Base-by-base conservation (phyloP, 2,113 vertebrate genomes). In the Charadrius vociferus region DNA sequence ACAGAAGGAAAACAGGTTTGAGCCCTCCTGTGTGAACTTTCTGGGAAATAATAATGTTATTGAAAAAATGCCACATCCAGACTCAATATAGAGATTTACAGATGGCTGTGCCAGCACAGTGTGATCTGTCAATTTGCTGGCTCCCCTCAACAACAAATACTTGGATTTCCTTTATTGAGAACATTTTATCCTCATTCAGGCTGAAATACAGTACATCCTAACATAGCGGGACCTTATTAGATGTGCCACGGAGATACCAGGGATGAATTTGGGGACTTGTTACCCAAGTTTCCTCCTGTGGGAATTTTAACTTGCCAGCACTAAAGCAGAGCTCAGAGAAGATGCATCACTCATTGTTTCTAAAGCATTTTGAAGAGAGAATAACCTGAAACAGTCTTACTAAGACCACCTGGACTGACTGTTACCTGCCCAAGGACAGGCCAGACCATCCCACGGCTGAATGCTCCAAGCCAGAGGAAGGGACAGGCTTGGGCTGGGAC, bases 31-130 rank as follows among this genome's bases (percentile, higher is more conserved):
- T 52, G 19, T 88, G 77, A 95, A 81, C 43, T 93, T 96, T 81
- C 81, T 65, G 58, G 58, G 83, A 94, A 95, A 72, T 81, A 95
- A 86, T 71, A 66, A 87, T 72, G 80, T 84, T 86, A 91, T 87
- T 85, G 73, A 91, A 95, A 84, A 96, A 27, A 43, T 91, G 83
- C 50, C 77, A 61, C 45, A 70, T n/a, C 66, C 58, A 93, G 81
- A 80, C 41, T 80, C 92, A 37, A 6, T 53, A 56, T 2, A 88
- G 74, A 93, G 65, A 93, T 94, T 86, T 94, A 90, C 58, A 49
- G 74, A 45, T 32, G 43, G 79, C 52, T 90, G 56, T 89, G 56
- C 39, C 77, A 67, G 68, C 34, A 41, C 72, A 85, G 47, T 56
- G 26, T 26, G 56, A 81, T 81, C 80, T 63, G 19, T 81, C 77